Conservation (phyloP, 1,140 invertebrate species). For the Steinernema feltiae region DNA sequence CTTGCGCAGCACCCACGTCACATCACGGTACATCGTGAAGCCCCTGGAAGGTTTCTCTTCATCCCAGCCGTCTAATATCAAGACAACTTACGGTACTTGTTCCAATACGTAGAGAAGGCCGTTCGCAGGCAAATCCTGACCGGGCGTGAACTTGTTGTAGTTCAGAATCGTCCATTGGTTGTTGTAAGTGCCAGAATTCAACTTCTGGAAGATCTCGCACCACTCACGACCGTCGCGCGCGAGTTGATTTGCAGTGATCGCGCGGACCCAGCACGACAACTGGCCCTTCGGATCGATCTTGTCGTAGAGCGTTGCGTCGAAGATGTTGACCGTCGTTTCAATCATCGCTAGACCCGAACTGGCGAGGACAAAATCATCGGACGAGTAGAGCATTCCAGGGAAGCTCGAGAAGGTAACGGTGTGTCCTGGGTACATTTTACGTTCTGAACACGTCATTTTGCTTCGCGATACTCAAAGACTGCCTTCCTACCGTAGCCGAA, state of each 20-base stretch:
- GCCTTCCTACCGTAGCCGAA: conserved; percentile 66
- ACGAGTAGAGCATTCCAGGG: conserved; percentile 75
- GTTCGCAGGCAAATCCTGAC: conserved; percentile 59
- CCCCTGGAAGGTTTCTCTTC: conserved; percentile 49
- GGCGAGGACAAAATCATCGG: conserved; percentile 76
- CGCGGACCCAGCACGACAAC: conserved; percentile 71
- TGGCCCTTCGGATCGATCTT: conserved; percentile 63
- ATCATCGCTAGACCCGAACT: conserved; percentile 65
- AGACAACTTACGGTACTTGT: conserved; percentile 68
- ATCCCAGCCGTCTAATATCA: conserved; percentile 57
- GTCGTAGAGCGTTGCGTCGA: conserved; percentile 65
- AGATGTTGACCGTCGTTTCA: conserved; percentile 72
- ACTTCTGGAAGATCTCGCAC: conserved; percentile 64
- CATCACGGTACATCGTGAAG: conserved; percentile 51
- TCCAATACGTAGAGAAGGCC: conserved; percentile 71
- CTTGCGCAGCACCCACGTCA: conserved; percentile 38
- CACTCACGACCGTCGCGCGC: conserved; percentile 69
- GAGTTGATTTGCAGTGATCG: conserved; percentile 76
- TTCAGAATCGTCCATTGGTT: conserved; percentile 81
- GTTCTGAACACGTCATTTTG: conserved; percentile 29
- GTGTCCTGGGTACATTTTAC: conserved; percentile 64
- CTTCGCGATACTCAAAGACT: conserved; percentile 17
- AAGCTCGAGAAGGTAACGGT: conserved; percentile 74
- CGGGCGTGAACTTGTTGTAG: conserved; percentile 65
- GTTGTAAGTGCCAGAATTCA: conserved; percentile 74